Base-by-base conservation (phyloP, 2,797 vertebrate genomes). In the Karalla daura region DNA sequence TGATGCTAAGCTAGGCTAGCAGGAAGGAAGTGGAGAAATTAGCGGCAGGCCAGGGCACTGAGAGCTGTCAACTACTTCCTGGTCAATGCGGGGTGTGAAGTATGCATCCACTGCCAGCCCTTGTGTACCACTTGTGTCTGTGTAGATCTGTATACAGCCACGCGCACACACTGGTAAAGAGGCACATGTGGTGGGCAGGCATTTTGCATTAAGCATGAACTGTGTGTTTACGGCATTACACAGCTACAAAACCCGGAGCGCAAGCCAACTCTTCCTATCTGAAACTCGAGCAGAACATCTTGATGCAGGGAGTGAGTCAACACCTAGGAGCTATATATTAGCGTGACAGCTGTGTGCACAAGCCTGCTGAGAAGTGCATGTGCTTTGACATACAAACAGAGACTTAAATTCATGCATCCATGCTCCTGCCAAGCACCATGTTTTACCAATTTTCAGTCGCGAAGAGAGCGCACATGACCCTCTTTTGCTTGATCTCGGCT, bases 11-110 rank as follows among this genome's bases (percentile, higher is more conserved):
- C 89, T 90, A 84, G 78, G 88, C 78, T 87, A 90, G 89, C 80
- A 89, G 90, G 91, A 93, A 93, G 92, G 91, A 94, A 91, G 86
- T 86, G 70, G 76, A 88, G 87, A 91, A 91, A 89, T 92, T 88
- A 89, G 79, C 70, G 5, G 84, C 81, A 76, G 77, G 83, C 85
- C 87, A 79, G 87, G 87, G 80, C 88, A 91, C 83, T 61, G 80
- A 79, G 77, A 92, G 85, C 92, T 91, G 90, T 92, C 91, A 92
- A 94, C 84, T 93, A 92, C 91, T 93, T 94, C 93, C 93, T 92
- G 91, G 81, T 92, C 74, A 82, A 70, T 81, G 76, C 80, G 79
- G 81, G 89, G 92, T 91, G 92, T 93, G 91, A 93, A 92, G 90
- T 90, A 83, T 87, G 79, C 47, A 27, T 69, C 61, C 52, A 39